These are phyloP conservation scores for Microtus pennsylvanicus DNA, from an alignment of 2,113 vertebrate genomes.

Conservation along the genomic window DNA sequence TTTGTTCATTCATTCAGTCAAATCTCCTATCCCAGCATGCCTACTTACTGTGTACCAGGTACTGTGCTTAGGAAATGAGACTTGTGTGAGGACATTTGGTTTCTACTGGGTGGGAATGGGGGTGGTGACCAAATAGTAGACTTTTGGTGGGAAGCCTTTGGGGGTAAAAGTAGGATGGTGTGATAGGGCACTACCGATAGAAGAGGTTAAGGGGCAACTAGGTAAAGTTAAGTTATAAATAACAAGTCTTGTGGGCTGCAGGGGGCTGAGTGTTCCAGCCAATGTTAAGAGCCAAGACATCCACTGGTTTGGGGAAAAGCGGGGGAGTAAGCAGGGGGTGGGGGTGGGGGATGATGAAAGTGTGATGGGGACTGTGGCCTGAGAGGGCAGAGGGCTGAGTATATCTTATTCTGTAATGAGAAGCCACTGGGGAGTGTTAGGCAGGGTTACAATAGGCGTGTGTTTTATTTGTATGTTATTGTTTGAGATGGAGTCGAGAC, in stretches of 20 bases:
- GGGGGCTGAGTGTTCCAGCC: not conserved
- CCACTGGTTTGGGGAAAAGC: not conserved
- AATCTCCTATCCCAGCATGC: not conserved
- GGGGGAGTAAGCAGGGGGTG: no score
- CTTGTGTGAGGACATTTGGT: not conserved
- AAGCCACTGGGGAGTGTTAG: not conserved
- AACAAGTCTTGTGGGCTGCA: not conserved
- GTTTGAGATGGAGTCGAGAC: not conserved
- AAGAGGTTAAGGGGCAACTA: not conserved
- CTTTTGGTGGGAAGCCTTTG: slow-evolving; percentile 1
- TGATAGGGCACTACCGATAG: not conserved
- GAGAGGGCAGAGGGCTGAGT: not conserved
- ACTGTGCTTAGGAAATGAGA: no score
- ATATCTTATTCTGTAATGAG: not conserved
- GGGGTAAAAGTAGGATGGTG: not conserved
- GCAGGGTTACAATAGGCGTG: not conserved
- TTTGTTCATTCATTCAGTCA: not conserved
- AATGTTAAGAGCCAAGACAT: not conserved
- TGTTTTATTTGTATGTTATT: not conserved
- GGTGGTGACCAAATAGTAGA: not conserved
- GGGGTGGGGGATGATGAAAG: not conserved
- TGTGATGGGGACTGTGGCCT: not conserved
- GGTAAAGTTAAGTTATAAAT: not conserved
- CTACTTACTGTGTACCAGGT: not conserved
- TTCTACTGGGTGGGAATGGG: not conserved